phyloP scores from a whole-genome alignment of 2,113 vertebrate species.

The Mesitornis unicolor region DNA sequence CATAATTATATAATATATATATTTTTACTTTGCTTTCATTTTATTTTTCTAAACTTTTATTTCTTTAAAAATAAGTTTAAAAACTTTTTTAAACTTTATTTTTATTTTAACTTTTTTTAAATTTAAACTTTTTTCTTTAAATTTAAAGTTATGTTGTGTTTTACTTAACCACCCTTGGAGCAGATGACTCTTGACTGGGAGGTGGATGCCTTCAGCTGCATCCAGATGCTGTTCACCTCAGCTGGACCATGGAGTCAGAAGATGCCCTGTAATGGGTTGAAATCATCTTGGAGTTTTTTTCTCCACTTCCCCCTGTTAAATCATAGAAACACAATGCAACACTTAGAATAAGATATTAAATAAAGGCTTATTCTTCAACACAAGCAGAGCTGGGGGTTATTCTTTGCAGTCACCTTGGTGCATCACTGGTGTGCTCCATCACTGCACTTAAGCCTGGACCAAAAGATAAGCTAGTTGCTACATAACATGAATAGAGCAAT shows the following conservation, averaged over 20 bases:
- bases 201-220: accelerated
- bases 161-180: background rate
- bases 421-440: too few relatives aligned
- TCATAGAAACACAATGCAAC: background rate
- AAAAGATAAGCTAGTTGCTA: background rate
- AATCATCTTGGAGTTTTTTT: background rate
- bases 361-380: too few relatives aligned
- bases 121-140: too few relatives aligned
- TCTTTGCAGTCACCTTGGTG: too few relatives aligned
- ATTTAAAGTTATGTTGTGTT: background rate
- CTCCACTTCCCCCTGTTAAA: background rate
- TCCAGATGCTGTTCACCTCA: accelerated
- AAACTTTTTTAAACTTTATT: too few relatives aligned
- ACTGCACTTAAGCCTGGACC: background rate
- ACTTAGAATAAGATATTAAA: background rate
- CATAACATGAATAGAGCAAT: too few relatives aligned
- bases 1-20: too few relatives aligned
- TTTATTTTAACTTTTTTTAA: background rate
- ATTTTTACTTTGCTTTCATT: too few relatives aligned
- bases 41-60: too few relatives aligned
- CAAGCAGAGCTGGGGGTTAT: too few relatives aligned
- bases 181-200: too few relatives aligned
- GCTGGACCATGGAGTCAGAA: accelerated
- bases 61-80: too few relatives aligned
- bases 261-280: accelerated